phyloP scores from a whole-genome alignment of 2,797 vertebrate species.

The Fundulus diaphanus region DNA sequence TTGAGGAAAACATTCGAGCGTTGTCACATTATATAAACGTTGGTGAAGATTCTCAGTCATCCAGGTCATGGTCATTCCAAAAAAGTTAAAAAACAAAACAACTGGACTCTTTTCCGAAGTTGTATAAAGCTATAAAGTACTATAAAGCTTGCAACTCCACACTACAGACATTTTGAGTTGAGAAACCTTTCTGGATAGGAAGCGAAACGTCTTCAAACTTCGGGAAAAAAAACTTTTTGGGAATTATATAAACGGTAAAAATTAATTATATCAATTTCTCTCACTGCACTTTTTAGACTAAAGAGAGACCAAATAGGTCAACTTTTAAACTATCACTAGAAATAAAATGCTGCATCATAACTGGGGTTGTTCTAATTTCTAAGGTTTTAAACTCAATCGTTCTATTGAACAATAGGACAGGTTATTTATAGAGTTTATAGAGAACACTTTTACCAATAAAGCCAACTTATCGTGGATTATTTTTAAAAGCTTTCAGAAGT shows the following conservation, averaged over 20 bases:
- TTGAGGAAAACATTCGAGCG: background rate
- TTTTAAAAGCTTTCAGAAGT: background rate
- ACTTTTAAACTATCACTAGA: background rate
- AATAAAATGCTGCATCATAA: background rate
- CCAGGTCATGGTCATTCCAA: no score
- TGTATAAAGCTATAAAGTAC: no score
- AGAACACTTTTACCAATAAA: no score
- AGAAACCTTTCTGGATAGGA: no score
- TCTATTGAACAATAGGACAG: background rate
- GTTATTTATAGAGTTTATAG: background rate
- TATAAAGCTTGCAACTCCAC: no score
- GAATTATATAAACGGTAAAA: no score
- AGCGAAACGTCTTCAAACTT: no score
- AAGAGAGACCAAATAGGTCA: background rate
- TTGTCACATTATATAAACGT: background rate
- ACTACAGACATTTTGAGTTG: no score
- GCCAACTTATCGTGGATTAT: background rate
- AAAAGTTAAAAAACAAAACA: no score
- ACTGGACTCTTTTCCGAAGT: no score
- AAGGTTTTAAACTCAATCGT: background rate
- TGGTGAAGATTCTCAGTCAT: no score
- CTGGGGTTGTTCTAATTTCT: background rate
- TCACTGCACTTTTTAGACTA: background rate
- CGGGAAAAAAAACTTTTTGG: no score
- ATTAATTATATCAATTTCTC: background rate